A percentile compares a stretch with the other conserved stretches of the same genome.
Evolutionary conservation across 2,888 invertebrate genomes (phyloP).

Genomic region (Eudasyphora cyanicolor): DNA sequence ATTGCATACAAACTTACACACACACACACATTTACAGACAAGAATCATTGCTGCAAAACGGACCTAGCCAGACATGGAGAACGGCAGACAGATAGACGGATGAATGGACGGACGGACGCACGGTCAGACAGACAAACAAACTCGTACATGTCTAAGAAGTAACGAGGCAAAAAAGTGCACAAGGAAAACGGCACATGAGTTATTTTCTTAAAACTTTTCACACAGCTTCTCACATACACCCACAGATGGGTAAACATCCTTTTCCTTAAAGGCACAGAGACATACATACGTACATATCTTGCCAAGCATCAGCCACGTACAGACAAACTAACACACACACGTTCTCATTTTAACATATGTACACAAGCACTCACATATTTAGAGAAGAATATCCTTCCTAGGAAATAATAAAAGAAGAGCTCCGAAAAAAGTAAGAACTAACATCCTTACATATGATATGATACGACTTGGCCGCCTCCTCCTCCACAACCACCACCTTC

Average conservation of each 20-base stretch:
- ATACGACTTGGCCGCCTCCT: constrained; percentile 7
- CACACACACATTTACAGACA: constrained; percentile 41
- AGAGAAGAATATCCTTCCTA: constrained; percentile 13
- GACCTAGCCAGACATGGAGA: constrained; percentile 33
- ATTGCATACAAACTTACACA: constrained; percentile 45
- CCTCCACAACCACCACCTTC: constrained; percentile 40
- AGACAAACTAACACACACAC: constrained; percentile 63
- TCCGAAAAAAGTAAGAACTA: not conserved
- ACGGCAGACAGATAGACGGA: constrained; percentile 10
- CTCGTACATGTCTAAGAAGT: not conserved
- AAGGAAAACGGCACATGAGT: constrained; percentile 48
- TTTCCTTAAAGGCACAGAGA: not conserved
- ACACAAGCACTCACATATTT: constrained; percentile 19
- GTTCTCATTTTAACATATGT: too few species aligned
- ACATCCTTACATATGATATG: constrained; percentile 29
- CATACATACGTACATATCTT: constrained; percentile 38
- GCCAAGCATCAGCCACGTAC: constrained; percentile 47
- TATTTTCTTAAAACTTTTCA: constrained; percentile 59
- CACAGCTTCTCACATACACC: not conserved
- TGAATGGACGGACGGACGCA: constrained; percentile 9
- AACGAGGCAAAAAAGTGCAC: constrained; percentile 17
- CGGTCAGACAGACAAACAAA: not conserved
- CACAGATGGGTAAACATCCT: constrained; percentile 10
- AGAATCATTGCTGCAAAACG: constrained; percentile 20
- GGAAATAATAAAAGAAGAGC: constrained; percentile 8